Percentiles rank a stretch among this genome's conserved stretches.
phyloP scores from a whole-genome alignment of 2,888 invertebrate genomes.

The Dasypogon diadema region DNA sequence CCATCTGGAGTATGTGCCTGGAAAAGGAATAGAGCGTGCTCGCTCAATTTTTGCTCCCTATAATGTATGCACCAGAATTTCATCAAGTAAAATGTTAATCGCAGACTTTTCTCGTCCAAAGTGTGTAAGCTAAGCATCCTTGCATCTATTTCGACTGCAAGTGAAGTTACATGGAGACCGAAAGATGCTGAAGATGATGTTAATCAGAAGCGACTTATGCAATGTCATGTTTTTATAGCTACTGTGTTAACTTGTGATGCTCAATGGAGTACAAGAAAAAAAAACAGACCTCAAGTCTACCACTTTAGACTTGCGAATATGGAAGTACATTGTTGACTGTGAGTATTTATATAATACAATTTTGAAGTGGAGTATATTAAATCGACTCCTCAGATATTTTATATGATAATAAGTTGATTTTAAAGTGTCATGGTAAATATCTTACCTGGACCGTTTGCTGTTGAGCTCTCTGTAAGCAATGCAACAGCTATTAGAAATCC shows the following conservation, averaged over 20 bases:
- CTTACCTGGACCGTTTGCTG: conserved; percentile 67
- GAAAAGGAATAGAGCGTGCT: conserved; percentile 17
- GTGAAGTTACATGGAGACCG: too few relatives aligned
- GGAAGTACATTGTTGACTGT: too few relatives aligned
- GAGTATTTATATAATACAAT: too few relatives aligned
- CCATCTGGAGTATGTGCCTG: neutral
- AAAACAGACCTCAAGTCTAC: conserved; percentile 20
- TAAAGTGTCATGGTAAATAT: too few relatives aligned
- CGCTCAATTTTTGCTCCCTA: conserved; percentile 8
- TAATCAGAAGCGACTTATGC: conserved; percentile 47
- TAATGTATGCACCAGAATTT: conserved; percentile 16
- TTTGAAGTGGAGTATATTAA: conserved; percentile 23
- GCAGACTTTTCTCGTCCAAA: conserved; percentile 1
- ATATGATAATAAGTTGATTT: too few relatives aligned
- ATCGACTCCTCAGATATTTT: too few relatives aligned
- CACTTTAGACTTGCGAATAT: too few relatives aligned
- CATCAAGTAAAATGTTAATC: conserved; percentile 44
- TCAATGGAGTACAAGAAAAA: conserved; percentile 48
- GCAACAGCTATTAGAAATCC: conserved; percentile 63
- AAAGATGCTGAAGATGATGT: conserved; percentile 17
- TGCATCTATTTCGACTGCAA: conserved; percentile 1
- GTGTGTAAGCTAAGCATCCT: conserved; percentile 14
- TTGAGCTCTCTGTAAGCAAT: conserved; percentile 63
- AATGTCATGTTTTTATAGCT: conserved; percentile 49
- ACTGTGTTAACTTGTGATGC: conserved; percentile 33